phyloP scores from a whole-genome alignment of 2,797 vertebrate genomes.

The Euthynnus affinis region DNA sequence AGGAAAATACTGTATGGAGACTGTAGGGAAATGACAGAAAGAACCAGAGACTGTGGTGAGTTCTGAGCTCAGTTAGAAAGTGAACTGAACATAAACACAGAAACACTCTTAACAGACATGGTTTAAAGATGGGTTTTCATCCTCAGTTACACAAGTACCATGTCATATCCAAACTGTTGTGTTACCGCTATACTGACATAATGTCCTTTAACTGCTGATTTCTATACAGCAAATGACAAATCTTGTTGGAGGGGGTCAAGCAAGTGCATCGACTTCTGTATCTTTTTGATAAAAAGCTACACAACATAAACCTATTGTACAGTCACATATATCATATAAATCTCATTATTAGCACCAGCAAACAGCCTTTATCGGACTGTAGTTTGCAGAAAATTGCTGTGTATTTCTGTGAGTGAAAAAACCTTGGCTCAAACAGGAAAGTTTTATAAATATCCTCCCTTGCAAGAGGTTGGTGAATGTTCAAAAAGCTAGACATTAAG shows the following conservation, averaged over 20 bases:
- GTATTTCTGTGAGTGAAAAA: constrained; percentile 18
- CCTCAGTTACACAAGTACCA: no score
- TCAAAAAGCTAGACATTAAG: constrained; percentile 26
- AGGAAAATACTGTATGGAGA: no score
- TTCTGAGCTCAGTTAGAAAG: no score
- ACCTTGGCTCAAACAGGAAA: background rate
- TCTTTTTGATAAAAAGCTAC: background rate
- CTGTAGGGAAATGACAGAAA: no score
- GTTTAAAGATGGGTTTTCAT: no score
- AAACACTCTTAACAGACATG: no score
- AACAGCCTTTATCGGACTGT: constrained; percentile 3
- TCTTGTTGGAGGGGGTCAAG: background rate
- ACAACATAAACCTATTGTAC: background rate
- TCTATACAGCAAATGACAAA: background rate
- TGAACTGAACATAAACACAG: no score
- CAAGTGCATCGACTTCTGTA: background rate
- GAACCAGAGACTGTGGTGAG: no score
- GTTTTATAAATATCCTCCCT: background rate
- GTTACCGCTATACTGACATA: background rate
- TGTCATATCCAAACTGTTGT: no score
- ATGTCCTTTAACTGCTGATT: background rate
- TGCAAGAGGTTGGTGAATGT: background rate
- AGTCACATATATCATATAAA: constrained; percentile 4
- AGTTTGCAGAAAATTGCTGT: constrained; percentile 17
- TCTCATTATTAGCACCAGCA: background rate